phyloP scores from a whole-genome alignment of 2,888 invertebrate species.

The Pelosia muscerda region DNA sequence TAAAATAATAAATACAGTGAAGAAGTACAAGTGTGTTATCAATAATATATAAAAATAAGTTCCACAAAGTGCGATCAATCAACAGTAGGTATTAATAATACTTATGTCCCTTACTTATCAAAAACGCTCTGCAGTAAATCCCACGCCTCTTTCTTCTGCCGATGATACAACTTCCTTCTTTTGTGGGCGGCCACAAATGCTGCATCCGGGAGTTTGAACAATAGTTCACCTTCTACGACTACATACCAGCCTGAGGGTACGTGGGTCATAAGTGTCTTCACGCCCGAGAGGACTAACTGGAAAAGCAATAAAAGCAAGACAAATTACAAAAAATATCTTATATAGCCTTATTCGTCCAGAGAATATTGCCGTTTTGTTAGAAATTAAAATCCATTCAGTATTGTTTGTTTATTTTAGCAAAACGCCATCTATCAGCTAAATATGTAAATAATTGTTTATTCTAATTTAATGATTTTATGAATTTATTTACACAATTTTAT shows the following conservation, averaged over 20 bases:
- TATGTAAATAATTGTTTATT: no score
- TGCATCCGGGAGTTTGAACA: constrained; percentile 83
- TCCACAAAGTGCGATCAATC: no score
- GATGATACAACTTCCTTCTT: constrained; percentile 71
- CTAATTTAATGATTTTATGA: no score
- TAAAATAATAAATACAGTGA: no score
- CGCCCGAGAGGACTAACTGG: constrained; percentile 85
- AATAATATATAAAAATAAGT: no score
- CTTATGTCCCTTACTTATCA: constrained; percentile 65
- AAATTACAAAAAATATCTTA: no score
- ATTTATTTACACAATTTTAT: no score
- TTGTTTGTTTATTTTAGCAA: no score
- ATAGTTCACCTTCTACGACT: constrained; percentile 86
- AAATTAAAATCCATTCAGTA: no score
- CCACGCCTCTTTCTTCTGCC: constrained; percentile 86
- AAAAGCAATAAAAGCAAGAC: constrained; percentile 20
- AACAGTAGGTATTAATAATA: neutral
- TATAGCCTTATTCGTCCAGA: neutral
- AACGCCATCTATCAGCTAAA: no score
- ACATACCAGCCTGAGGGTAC: constrained; percentile 87
- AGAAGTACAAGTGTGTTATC: no score
- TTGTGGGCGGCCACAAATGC: constrained; percentile 65
- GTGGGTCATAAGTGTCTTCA: constrained; percentile 86
- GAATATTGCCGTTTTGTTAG: no score
- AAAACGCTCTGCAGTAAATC: constrained; percentile 73